Percentiles rank a stretch among this genome's conserved stretches.
Conservation (phyloP, 2,113 vertebrate species). For the Cephalopterus ornatus region DNA sequence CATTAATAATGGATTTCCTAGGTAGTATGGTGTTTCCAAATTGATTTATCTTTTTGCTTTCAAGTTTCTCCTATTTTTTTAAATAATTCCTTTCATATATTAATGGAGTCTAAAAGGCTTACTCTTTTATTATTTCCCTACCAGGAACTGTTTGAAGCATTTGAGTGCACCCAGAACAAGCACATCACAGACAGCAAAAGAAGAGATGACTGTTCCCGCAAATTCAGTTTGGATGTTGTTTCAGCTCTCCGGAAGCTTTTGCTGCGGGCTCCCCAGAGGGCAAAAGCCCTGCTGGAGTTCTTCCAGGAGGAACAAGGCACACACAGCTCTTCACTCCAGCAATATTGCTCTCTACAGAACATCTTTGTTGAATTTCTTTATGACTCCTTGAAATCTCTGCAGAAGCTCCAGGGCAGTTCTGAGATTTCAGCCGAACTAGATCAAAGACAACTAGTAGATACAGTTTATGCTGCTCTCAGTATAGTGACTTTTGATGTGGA, state of each 20-base stretch:
- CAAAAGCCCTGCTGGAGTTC: slow-evolving; percentile 80
- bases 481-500: slow-evolving; percentile 76
- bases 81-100: not conserved
- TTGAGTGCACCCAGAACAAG: slow-evolving; percentile 63
- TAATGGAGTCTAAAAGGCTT: not conserved
- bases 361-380: slow-evolving; percentile 81
- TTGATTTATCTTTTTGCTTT: not conserved
- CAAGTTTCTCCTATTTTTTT: not conserved
- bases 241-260: slow-evolving; percentile 80
- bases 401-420: slow-evolving; percentile 25
- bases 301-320: slow-evolving; percentile 67
- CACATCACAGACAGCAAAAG: slow-evolving; percentile 17
- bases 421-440: not conserved
- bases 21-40: not conserved
- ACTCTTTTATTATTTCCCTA: not conserved
- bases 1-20: not conserved
- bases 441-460: slow-evolving; percentile 62
- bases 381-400: slow-evolving; percentile 69
- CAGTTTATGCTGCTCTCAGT: slow-evolving; percentile 79
- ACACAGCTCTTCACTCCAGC: not conserved
- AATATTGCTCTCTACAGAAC: slow-evolving; percentile 71
- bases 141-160: slow-evolving; percentile 85
- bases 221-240: slow-evolving; percentile 72
- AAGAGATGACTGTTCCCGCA: slow-evolving; percentile 19
- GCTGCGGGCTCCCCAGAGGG: slow-evolving; percentile 75